A percentile compares a stretch with the other conserved stretches of the same genome.
Conservation (phyloP, 2,888 invertebrate genomes). For the Tachina grossa region DNA sequence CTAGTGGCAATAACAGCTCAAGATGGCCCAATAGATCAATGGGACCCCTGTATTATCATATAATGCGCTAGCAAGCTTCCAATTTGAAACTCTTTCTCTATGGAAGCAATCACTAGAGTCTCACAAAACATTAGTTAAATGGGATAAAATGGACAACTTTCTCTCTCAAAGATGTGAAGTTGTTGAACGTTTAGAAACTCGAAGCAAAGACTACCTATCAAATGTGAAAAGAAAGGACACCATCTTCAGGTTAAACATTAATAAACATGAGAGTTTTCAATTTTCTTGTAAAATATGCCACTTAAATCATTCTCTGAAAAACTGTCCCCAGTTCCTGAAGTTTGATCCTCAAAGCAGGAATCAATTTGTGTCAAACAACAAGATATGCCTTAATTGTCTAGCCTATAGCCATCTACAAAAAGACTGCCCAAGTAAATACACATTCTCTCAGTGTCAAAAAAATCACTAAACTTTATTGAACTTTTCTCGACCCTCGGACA, state of each 20-base stretch:
- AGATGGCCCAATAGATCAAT: constrained; percentile 25
- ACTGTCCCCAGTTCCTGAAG: neutral
- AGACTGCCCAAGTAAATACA: no score
- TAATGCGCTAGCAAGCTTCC: constrained; percentile 47
- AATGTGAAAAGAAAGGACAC: neutral
- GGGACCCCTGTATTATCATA: constrained; percentile 49
- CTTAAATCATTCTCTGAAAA: neutral
- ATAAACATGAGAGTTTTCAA: neutral
- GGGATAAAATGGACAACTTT: constrained; percentile 34
- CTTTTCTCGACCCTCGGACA: no score
- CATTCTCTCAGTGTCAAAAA: no score
- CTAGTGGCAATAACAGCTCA: constrained; percentile 5
- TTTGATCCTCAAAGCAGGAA: neutral
- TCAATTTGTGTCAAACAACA: no score
- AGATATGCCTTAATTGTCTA: no score
- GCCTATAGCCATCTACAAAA: no score
- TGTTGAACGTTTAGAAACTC: constrained; percentile 13
- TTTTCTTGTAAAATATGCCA: neutral
- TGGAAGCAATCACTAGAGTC: constrained; percentile 22
- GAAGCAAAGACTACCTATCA: neutral
- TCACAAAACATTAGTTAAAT: no score
- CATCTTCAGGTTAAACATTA: neutral
- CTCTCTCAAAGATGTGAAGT: constrained; percentile 30
- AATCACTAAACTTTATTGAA: no score
- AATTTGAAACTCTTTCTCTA: constrained; percentile 25